phyloP scores from a whole-genome alignment of 2,797 vertebrate genomes.

The Tangara arthus region DNA sequence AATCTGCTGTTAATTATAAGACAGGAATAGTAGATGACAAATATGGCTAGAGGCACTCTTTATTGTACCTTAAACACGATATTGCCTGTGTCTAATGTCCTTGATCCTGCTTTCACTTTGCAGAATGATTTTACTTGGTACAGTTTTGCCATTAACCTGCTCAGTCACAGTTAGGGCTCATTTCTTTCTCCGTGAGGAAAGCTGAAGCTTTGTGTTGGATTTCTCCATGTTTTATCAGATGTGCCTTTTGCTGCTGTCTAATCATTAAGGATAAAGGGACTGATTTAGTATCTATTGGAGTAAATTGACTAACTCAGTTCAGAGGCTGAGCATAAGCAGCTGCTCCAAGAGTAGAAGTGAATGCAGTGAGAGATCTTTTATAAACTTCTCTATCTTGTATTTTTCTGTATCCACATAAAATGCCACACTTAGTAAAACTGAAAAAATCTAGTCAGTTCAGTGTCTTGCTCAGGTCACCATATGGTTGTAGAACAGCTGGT shows the following conservation, averaged over 20 bases:
- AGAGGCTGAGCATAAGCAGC: background rate
- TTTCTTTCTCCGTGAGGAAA: background rate
- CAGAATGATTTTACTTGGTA: background rate
- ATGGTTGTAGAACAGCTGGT: background rate
- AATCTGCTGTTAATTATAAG: constrained; percentile 58
- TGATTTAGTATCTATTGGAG: background rate
- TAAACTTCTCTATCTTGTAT: background rate
- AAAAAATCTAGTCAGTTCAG: background rate
- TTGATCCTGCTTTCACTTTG: background rate
- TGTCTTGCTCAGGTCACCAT: constrained; percentile 4
- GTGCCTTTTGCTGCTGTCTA: background rate
- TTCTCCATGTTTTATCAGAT: constrained; percentile 3
- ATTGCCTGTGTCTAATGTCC: constrained; percentile 11
- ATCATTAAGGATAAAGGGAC: background rate
- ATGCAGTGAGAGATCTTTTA: background rate
- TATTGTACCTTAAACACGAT: constrained; percentile 20
- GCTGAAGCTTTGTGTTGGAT: background rate
- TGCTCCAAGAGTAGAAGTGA: background rate
- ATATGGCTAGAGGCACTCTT: constrained; percentile 8
- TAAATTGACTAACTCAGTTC: constrained; percentile 23
- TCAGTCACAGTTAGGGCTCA: background rate
- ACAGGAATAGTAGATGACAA: constrained; percentile 33
- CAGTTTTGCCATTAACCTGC: background rate
- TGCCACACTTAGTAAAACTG: background rate
- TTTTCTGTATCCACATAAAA: background rate